Base-by-base conservation (phyloP, 1,140 invertebrate genomes). In the Drosophila navojoa region DNA sequence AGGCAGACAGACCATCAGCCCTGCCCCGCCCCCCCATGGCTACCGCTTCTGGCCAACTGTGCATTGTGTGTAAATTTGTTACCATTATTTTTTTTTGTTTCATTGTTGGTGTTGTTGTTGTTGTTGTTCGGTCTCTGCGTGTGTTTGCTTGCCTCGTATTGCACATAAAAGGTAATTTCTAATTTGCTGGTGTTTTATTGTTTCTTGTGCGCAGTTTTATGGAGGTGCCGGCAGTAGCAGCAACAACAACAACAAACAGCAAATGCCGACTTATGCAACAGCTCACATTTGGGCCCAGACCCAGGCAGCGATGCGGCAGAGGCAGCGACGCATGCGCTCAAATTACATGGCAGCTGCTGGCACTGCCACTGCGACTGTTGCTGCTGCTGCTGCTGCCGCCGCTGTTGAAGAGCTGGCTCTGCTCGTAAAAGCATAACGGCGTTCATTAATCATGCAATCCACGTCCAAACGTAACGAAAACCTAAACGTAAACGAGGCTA, bases 1-100 rank as follows among this genome's bases (percentile, higher is more conserved):
- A 76, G 61, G 64, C 67, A 89, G 81, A 75, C 67, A 89, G 81
- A 75, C 64, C 77, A 35, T 58, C 71, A 32, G 27, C 27, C 38
- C 71, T 40, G 27, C 27, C 38, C 50, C 38, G 42, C 35, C 73
- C 61, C 32, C 11, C 35, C 32, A 7, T 35, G 32, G 32, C 32
- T 9, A 35, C 25, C 75, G 3, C 42, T 35, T 45, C 16, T 63
- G 38, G 49, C 73, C 64, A 76, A 77, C 62, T 66, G 69, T 59
- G 64, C 85, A 89, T 89, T 89, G 84, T 89, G 85, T 89, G 84
- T 89, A 90, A 89, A 89, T 89, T 89, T 89, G 84, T 84, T 84
- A 80, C 77, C 80, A 85, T 89, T 89, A 84, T 73, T 62, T 29
- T 25, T 42, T 89, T 89, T 73, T 62, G 22, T 25, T 42, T 55